Evolutionary conservation across 2,797 vertebrate genomes (phyloP), one percentile per base, ranked within the genome.

Genomic region (Rhinichthys osculus): DNA sequence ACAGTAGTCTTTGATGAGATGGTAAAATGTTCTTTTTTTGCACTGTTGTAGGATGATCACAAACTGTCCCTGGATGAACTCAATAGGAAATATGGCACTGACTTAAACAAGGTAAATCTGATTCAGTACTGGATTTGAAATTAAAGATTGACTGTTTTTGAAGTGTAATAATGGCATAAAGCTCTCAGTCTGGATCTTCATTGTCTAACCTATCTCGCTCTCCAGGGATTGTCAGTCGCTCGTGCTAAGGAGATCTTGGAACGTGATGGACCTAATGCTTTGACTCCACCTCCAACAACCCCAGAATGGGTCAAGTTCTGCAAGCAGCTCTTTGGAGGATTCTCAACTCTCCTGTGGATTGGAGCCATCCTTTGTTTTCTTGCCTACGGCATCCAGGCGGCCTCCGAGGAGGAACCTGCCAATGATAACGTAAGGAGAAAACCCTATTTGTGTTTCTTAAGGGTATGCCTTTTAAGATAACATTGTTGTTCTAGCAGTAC

Each of bases 301-400:
- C 98, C 98, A 0, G 98, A 98, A 88, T 99, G 98, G 98, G 94
- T 99, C 14, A 99, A 99, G 87, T 99, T 99, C 94, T 99, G 98
- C 86, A 97, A 97, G 74, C 95, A 99, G 92, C 96, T 99, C 81
- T 99, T 99, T 2, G 98, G 98, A 2, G 98, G 98, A 0, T 99
- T 99, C 94, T 97, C 98, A 0, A 98, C 98, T 93, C 93, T 99
- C 9, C 94, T 99, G 90, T 99, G 98, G 98, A 99, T 98, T 0
- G 98, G 98, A 35, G 97, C 98, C 42, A n/a, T 99, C 89, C 96
- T 99, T 67, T 99, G 98, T 87, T 99, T 99, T 91, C 91, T 99
- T 94, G 97, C 97, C 7, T 97, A 96, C 0, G 96, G 97, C 82
- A 98, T 99, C 90, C 94, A 90, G 85, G 96, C 95, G n/a, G 96